Evolutionary conservation across 2,113 vertebrate genomes (phyloP), one percentile per base, ranked within the genome.

Genomic region (Arothron firmamentum): DNA sequence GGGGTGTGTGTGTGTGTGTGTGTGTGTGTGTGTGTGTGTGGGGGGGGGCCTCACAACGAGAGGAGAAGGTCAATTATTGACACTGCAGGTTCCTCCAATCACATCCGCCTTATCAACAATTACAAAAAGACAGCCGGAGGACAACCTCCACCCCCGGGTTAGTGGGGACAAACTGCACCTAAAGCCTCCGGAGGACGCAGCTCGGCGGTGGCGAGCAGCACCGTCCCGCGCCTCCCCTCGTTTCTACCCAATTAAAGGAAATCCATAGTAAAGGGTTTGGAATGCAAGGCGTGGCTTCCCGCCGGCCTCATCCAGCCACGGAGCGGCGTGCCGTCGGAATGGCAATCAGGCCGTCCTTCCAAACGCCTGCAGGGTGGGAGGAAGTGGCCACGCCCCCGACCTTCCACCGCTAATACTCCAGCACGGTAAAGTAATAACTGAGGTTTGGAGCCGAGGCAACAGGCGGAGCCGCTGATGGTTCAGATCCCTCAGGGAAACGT

Each of bases 221-320:
- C 62, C 17, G 51, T 52, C 53, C 50, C 56, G 55, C 74, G 66
- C 67, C n/a, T 47, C 45, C 13, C 45, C 71, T 70, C 83, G 81
- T 77, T 65, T 79, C 75, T 43, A 77, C 77, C 85, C 83, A 86
- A 86, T 87, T 89, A 89, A 88, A 83, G 86, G 77, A 86, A 85
- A 89, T 89, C 85, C 17, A 89, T 89, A 41, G 52, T 43, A 45
- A 55, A 82, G 54, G 66, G 57, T 69, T 82, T 75, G 76, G 80
- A 70, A 83, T 84, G 72, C 78, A 72, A 76, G 81, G 82, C 34
- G 78, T 75, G 74, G 74, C 70, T 77, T 77, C 55, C 53, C 15
- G 18, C 63, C 82, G 79, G 85, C 81, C 79, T 79, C 74, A 75
- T 73, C 77, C 64, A 71, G 66, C 61, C 50, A 31, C 62, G 49